Base-by-base conservation (phyloP, 2,888 invertebrate genomes). In the Tyria jacobaeae region DNA sequence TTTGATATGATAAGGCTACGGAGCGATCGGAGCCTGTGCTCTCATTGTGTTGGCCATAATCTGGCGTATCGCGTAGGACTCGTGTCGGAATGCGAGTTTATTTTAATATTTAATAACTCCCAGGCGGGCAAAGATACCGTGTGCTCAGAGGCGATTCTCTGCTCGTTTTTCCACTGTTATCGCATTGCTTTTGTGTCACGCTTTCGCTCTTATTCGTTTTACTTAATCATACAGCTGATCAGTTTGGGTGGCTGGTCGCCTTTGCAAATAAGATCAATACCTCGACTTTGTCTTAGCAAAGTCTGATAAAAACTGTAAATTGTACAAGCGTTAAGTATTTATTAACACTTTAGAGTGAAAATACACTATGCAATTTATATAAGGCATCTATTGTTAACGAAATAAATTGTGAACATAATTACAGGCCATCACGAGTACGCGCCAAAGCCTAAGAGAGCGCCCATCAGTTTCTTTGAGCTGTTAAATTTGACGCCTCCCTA, bases 51-150 rank as follows among this genome's bases (percentile, higher is more conserved):
- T 89, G 84, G 84, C 83, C 78, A 86, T 89, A 91, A 92, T 93
- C 92, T 91, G 87, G 87, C 86, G 88, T 91, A 93, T 93, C 92
- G 89, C 90, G 86, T 85, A 87, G 87, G 87, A 91, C 90, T 91
- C 90, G 91, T 90, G 90, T 88, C 85, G 91, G 92, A 91, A 92
- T 92, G 92, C 91, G 85, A 90, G 92, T 90, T 92, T 92, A 92
- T 93, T 93, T 93, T 94, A 92, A 94, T 93, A 93, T 94, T 94
- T 94, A 93, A 94, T 93, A 93, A 93, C 89, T 90, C 89, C 87
- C 87, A 84, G 88, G 88, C 89, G 87, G 85, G 83, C 85, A 82
- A 60, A 88, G 92, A 91, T 92, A 92, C 85, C 88, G 92, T 91
- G 90, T 89, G 83, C 87, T 89, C 82, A 86, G 81, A 82, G 89